Evolutionary conservation across 2,888 invertebrate species (phyloP).

Genomic region (Seira sanloemensis): DNA sequence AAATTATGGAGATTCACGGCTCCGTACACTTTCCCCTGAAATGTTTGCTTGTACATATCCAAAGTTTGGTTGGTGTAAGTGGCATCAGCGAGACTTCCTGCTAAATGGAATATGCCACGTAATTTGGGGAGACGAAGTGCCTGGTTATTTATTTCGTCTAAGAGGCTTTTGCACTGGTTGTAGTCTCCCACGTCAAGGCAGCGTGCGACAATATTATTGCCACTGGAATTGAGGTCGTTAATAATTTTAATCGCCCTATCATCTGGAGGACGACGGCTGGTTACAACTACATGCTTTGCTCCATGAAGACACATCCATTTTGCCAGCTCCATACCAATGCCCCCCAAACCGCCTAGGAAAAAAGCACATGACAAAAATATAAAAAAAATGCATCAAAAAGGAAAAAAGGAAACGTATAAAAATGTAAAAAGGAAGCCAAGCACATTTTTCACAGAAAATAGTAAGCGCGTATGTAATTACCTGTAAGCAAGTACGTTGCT

Average conservation of each 20-base stretch:
- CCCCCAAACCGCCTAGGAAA: conserved; percentile 50
- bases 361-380: too few species aligned
- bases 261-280: conserved; percentile 53
- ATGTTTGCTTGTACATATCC: conserved; percentile 48
- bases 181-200: conserved; percentile 58
- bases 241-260: conserved; percentile 52
- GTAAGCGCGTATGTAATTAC: too few species aligned
- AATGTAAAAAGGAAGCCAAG: too few species aligned
- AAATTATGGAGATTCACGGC: conserved; percentile 60
- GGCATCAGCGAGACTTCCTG: conserved; percentile 53
- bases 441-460: too few species aligned
- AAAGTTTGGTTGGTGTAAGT: conserved; percentile 53
- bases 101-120: conserved; percentile 59
- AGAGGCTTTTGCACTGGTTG: conserved; percentile 44
- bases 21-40: conserved; percentile 62
- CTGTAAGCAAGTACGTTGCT: conserved; percentile 52
- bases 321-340: conserved; percentile 56
- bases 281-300: conserved; percentile 59
- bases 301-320: conserved; percentile 60
- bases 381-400: too few species aligned
- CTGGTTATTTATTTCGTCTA: conserved; percentile 37
- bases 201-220: conserved; percentile 42
- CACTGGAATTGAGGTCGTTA: conserved; percentile 39
- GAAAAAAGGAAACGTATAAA: too few species aligned
- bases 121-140: conserved; percentile 39